phyloP scores from a whole-genome alignment of 2,888 invertebrate genomes.

The Drosophila neutralis region DNA sequence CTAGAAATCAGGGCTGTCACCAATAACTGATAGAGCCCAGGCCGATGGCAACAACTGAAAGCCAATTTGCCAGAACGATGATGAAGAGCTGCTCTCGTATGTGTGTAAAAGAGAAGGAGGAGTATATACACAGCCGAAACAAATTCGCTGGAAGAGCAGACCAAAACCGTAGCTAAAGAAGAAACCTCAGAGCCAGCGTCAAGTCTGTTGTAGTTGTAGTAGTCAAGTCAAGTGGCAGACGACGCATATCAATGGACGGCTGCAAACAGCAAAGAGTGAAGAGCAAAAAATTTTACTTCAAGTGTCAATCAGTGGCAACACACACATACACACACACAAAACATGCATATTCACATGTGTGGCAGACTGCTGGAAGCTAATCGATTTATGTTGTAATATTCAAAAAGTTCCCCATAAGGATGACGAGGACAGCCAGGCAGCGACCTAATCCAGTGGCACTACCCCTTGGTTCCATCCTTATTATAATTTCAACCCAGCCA shows the following conservation, averaged over 20 bases:
- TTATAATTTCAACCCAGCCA: slow-evolving; percentile 65
- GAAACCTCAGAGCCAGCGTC: slow-evolving; percentile 39
- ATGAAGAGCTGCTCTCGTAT: slow-evolving; percentile 54
- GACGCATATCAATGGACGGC: slow-evolving; percentile 70
- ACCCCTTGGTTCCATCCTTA: slow-evolving; percentile 67
- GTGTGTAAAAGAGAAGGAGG: background rate
- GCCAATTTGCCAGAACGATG: slow-evolving; percentile 70
- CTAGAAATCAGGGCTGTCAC: slow-evolving; percentile 63
- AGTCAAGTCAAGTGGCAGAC: slow-evolving; percentile 65
- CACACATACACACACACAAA: slow-evolving; percentile 48
- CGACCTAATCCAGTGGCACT: slow-evolving; percentile 74
- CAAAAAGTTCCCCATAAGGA: slow-evolving; percentile 79
- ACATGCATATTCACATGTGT: slow-evolving; percentile 36
- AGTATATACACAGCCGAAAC: slow-evolving; percentile 4
- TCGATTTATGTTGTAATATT: slow-evolving; percentile 81
- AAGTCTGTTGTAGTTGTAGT: slow-evolving; percentile 16
- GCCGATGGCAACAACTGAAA: slow-evolving; percentile 56
- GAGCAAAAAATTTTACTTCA: slow-evolving; percentile 74
- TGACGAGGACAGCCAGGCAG: slow-evolving; percentile 43
- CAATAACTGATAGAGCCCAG: slow-evolving; percentile 16
- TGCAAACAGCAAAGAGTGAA: slow-evolving; percentile 63
- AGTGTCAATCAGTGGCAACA: slow-evolving; percentile 76
- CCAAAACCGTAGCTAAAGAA: slow-evolving; percentile 15
- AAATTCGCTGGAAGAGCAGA: slow-evolving; percentile 11
- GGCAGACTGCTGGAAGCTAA: slow-evolving; percentile 75